Percentiles rank a stretch among this genome's conserved stretches.
These are phyloP conservation scores for Galaxias olidus DNA, from an alignment of 2,797 vertebrate genomes.

Conservation along the genomic window DNA sequence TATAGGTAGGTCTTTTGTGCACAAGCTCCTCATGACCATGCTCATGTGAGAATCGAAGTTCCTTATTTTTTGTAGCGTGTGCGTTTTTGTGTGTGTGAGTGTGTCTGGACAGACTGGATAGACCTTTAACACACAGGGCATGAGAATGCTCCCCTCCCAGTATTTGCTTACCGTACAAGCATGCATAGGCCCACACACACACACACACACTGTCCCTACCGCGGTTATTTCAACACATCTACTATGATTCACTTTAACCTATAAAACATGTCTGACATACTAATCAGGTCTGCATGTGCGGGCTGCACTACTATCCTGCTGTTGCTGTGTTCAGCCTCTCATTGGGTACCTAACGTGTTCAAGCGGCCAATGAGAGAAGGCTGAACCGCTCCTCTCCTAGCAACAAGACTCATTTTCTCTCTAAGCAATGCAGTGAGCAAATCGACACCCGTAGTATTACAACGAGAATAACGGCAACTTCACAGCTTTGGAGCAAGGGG, in stretches of 20 bases:
- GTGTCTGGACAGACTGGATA: not conserved
- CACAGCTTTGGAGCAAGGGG: slow-evolving; percentile 65
- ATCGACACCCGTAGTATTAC: slow-evolving; percentile 88
- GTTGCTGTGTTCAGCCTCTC: slow-evolving; percentile 56
- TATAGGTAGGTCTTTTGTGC: slow-evolving; percentile 31
- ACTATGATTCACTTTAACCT: slow-evolving; percentile 76
- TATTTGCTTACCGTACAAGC: slow-evolving; percentile 15
- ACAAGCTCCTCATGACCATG: slow-evolving; percentile 48
- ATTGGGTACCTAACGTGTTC: slow-evolving; percentile 79
- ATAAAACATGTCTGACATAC: slow-evolving; percentile 83
- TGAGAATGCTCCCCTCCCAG: slow-evolving; percentile 13
- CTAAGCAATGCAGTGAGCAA: slow-evolving; percentile 76
- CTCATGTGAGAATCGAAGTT: slow-evolving; percentile 53
- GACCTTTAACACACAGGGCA: no score
- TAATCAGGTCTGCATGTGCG: slow-evolving; percentile 80
- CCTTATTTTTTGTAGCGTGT: slow-evolving; percentile 49
- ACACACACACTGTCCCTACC: slow-evolving; percentile 46
- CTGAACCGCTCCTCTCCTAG: slow-evolving; percentile 87
- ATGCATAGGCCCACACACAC: not conserved
- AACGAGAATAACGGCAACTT: slow-evolving; percentile 83
- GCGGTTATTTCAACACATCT: slow-evolving; percentile 67
- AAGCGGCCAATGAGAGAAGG: slow-evolving; percentile 77
- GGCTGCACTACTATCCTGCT: slow-evolving; percentile 64
- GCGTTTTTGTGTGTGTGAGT: slow-evolving; percentile 28
- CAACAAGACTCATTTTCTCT: slow-evolving; percentile 85